phyloP scores from a whole-genome alignment of 2,113 vertebrate species.

The Numida meleagris region DNA sequence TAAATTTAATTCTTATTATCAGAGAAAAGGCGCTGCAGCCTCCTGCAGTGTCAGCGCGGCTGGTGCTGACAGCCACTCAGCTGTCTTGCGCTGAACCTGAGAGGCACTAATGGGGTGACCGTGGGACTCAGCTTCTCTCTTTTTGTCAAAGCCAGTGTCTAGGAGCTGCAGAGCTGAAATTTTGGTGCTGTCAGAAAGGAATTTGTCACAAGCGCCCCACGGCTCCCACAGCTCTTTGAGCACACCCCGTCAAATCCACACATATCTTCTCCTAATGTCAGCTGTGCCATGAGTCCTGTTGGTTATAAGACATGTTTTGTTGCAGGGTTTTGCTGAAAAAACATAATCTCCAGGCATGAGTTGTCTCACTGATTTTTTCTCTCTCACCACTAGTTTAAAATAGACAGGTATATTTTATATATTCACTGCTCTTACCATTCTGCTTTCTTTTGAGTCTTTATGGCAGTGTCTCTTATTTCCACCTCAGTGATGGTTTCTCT shows the following conservation, averaged over 20 bases:
- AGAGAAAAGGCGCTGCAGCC: neutral
- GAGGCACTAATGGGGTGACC: neutral
- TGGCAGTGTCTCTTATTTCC: neutral
- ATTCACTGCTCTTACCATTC: neutral
- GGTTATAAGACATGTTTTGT: neutral
- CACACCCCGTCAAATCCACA: neutral
- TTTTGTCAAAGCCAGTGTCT: neutral
- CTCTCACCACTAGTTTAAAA: neutral
- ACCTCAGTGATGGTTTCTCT: neutral
- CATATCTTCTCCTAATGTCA: neutral
- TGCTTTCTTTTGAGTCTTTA: neutral
- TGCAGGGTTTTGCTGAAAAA: neutral
- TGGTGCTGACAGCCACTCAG: neutral
- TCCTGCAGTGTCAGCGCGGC: neutral
- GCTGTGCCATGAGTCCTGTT: neutral
- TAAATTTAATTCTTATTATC: neutral
- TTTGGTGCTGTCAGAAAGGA: neutral
- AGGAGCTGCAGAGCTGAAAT: neutral
- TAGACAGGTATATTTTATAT: neutral
- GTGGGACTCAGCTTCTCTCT: neutral
- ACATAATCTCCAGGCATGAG: neutral
- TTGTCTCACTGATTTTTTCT: neutral
- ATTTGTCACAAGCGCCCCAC: neutral
- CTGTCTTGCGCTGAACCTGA: neutral
- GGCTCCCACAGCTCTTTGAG: neutral